These are phyloP conservation scores for Euzetes globulus DNA, from an alignment of 2,888 invertebrate genomes.

Conservation along the genomic window DNA sequence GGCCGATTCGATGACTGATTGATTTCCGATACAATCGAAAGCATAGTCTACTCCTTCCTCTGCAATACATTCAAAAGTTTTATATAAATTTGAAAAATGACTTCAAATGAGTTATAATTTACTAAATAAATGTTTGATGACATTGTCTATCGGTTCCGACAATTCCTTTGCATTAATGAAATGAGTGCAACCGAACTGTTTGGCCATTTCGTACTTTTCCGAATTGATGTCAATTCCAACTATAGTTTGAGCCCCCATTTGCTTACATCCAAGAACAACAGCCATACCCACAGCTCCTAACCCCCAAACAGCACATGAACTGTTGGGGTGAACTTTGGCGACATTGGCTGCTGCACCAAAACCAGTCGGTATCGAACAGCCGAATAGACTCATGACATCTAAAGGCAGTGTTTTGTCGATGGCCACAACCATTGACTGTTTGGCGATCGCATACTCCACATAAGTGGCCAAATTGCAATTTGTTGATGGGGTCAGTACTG, in stretches of 20 bases:
- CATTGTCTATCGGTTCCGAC: background rate
- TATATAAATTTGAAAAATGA: too few species aligned
- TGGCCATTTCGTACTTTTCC: slow-evolving; percentile 45
- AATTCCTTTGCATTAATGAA: slow-evolving; percentile 32
- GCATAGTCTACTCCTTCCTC: slow-evolving; percentile 28
- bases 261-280: slow-evolving; percentile 47
- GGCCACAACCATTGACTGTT: background rate
- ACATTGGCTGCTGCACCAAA: slow-evolving; percentile 40
- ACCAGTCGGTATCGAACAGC: slow-evolving; percentile 41
- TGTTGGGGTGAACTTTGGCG: slow-evolving; percentile 45
- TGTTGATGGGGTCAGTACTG: background rate
- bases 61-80: background rate
- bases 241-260: slow-evolving; percentile 45
- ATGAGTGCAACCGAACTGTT: slow-evolving; percentile 35
- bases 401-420: slow-evolving; percentile 36
- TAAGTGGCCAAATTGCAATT: slow-evolving; percentile 20
- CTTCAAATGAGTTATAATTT: background rate
- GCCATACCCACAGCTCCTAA: slow-evolving; percentile 48
- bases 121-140: background rate
- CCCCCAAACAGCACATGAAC: slow-evolving; percentile 48
- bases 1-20: background rate
- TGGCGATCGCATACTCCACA: slow-evolving; percentile 12
- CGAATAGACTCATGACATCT: slow-evolving; percentile 35
- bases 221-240: slow-evolving; percentile 40
- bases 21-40: slow-evolving; percentile 19